A percentile compares a stretch with the other conserved stretches of the same genome.
These are phyloP conservation scores for Manis javanica DNA, from an alignment of 2,797 vertebrate genomes.

Conservation along the genomic window DNA sequence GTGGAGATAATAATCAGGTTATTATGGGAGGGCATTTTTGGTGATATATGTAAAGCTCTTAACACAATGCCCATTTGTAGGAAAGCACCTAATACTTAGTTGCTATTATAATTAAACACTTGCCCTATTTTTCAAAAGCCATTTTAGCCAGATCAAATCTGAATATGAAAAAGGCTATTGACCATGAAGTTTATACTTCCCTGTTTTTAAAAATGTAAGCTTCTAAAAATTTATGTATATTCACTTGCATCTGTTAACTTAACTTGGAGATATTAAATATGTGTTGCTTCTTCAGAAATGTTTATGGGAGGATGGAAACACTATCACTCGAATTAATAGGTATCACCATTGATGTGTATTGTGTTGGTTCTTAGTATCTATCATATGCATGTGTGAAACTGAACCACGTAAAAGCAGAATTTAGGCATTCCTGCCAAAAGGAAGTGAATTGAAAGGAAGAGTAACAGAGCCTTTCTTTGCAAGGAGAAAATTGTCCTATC, in stretches of 20 bases:
- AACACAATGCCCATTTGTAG: background rate
- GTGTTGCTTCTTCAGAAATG: slow-evolving; percentile 18
- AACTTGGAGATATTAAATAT: background rate
- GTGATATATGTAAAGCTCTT: background rate
- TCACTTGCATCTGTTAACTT: background rate
- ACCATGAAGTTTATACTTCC: background rate
- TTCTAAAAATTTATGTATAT: background rate
- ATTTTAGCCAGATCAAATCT: background rate
- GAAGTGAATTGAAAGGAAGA: slow-evolving; percentile 79
- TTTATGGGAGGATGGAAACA: background rate
- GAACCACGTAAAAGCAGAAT: slow-evolving; percentile 70
- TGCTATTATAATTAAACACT: background rate
- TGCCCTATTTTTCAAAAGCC: slow-evolving; percentile 1
- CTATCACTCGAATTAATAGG: background rate
- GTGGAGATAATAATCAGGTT: background rate
- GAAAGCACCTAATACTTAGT: slow-evolving; percentile 7
- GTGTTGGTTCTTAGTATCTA: slow-evolving; percentile 35
- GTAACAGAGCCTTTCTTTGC: slow-evolving; percentile 82
- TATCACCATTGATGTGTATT: background rate
- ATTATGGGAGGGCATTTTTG: background rate
- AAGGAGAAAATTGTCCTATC: slow-evolving; percentile 90
- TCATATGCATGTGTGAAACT: slow-evolving; percentile 10
- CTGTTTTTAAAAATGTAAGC: background rate
- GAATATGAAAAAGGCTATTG: background rate
- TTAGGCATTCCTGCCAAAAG: slow-evolving; percentile 67